Conservation (phyloP, 2,888 invertebrate species). For the Drosophila subquinaria region DNA sequence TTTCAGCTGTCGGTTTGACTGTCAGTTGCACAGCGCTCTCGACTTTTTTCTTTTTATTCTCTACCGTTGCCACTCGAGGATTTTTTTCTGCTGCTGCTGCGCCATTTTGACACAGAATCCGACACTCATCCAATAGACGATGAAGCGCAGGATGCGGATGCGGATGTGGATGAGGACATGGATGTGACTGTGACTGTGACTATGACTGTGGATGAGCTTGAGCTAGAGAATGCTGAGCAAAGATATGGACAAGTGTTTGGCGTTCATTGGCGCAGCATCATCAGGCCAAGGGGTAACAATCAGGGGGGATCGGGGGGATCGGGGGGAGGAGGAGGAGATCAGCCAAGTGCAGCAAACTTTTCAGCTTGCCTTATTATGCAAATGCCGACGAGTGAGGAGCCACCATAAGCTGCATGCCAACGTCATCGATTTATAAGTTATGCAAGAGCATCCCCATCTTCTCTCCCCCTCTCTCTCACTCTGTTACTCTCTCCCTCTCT, state of each 20-base stretch:
- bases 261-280: slow-evolving; percentile 58
- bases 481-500: background rate
- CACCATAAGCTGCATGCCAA: slow-evolving; percentile 64
- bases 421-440: slow-evolving; percentile 80
- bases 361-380: slow-evolving; percentile 75
- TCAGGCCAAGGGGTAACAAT: slow-evolving; percentile 6
- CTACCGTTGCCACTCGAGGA: slow-evolving; percentile 64
- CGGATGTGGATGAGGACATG: background rate
- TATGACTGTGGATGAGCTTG: slow-evolving; percentile 3
- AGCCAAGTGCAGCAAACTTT: slow-evolving; percentile 65
- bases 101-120: slow-evolving; percentile 74
- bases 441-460: slow-evolving; percentile 53
- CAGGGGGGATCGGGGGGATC: background rate
- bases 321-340: background rate
- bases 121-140: slow-evolving; percentile 42
- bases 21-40: slow-evolving; percentile 61
- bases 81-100: slow-evolving; percentile 56
- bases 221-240: slow-evolving; percentile 25
- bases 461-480: background rate
- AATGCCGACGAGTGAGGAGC: slow-evolving; percentile 54
- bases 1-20: slow-evolving; percentile 48
- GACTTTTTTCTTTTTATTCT: slow-evolving; percentile 26
- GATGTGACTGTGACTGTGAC: background rate
- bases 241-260: slow-evolving; percentile 54
- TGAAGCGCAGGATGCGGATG: background rate